Conservation (phyloP, 2,113 vertebrate species). For the Nycticebus coucang region DNA sequence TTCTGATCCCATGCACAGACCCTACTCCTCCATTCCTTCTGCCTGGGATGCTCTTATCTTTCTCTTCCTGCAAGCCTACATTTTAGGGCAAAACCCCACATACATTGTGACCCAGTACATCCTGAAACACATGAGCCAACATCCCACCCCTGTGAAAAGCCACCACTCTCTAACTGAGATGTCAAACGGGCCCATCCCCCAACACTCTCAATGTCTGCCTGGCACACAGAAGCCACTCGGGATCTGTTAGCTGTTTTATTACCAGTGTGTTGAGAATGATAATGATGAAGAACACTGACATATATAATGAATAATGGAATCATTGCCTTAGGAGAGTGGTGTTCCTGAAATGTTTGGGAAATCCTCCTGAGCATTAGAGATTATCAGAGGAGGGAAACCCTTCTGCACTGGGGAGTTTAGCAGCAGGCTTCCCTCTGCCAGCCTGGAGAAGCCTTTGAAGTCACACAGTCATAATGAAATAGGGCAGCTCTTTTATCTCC, state of each 20-base stretch:
- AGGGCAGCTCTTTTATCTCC: slow-evolving; percentile 55
- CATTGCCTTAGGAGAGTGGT: background rate
- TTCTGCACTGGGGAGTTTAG: slow-evolving; percentile 36
- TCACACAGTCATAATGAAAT: slow-evolving; percentile 8
- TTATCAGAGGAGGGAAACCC: slow-evolving; percentile 36
- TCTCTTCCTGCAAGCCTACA: background rate
- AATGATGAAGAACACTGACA: background rate
- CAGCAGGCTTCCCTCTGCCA: slow-evolving; percentile 20
- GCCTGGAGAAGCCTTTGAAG: slow-evolving; percentile 63
- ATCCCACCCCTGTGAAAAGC: background rate
- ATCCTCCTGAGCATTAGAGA: slow-evolving; percentile 7
- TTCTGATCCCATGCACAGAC: no score
- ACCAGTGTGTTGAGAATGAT: background rate
- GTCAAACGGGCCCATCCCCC: background rate
- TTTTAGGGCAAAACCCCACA: background rate
- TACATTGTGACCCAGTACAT: background rate
- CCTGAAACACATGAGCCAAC: rapidly evolving
- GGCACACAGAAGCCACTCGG: background rate
- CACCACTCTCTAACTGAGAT: background rate
- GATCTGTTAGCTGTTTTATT: background rate
- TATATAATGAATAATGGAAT: slow-evolving; percentile 41
- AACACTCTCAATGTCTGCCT: background rate
- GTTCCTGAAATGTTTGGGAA: slow-evolving; percentile 40
- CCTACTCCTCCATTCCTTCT: background rate
- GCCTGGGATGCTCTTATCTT: background rate